Percentiles rank a stretch among this genome's conserved stretches.
phyloP scores from a whole-genome alignment of 2,113 vertebrate species.

The Aptenodytes forsteri region DNA sequence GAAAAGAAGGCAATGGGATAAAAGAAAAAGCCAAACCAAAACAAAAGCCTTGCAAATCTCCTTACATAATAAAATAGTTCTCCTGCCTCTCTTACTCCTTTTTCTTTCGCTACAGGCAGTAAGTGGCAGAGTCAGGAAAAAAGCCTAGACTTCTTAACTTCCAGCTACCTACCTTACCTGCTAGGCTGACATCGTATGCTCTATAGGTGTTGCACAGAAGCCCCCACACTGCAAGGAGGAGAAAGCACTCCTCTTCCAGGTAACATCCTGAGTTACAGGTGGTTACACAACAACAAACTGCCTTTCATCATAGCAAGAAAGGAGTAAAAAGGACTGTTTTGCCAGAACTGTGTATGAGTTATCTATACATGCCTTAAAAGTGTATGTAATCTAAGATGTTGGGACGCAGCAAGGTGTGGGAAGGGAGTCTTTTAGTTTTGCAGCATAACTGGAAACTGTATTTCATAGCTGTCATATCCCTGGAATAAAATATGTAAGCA shows the following conservation, averaged over 20 bases:
- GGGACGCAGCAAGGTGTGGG: not conserved
- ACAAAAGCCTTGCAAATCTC: not conserved
- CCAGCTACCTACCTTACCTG: not conserved
- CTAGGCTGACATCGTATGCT: rapidly evolving
- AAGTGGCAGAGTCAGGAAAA: not conserved
- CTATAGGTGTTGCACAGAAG: not conserved
- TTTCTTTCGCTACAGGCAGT: not conserved
- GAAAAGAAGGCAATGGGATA: not conserved
- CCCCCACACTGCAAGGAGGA: not conserved
- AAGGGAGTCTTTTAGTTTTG: not conserved
- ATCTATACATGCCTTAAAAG: not conserved
- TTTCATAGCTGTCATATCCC: not conserved
- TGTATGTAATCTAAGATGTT: not conserved
- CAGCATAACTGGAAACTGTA: not conserved
- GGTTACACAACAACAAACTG: not conserved
- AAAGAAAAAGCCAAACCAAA: not conserved
- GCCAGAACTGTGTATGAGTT: not conserved
- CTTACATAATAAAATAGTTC: not conserved
- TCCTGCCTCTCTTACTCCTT: not conserved
- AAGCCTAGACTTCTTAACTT: not conserved
- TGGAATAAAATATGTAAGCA: not conserved
- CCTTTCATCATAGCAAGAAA: not conserved
- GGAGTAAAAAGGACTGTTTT: not conserved
- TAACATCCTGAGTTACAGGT: not conserved
- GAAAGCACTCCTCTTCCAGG: not conserved